Base-by-base conservation (phyloP, 1,140 invertebrate species). In the Bacillus rossius region DNA sequence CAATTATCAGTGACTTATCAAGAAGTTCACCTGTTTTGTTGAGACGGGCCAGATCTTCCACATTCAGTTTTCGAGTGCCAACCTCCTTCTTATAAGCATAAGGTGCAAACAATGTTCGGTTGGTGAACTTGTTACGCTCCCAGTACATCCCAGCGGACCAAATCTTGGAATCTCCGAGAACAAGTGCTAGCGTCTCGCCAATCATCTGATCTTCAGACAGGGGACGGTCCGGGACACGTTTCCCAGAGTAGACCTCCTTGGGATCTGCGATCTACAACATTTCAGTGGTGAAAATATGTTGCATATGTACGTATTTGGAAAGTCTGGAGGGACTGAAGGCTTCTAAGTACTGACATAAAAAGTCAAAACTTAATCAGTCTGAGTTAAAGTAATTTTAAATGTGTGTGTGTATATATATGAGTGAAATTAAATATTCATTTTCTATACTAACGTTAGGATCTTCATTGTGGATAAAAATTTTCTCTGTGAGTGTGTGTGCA, bases 81-180 rank as follows among this genome's bases (percentile, higher is more conserved):
- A 89, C 74, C 52, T 87, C 74, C n/a, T 79, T 86, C 68, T 94
- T 94, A 72, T 93, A 98, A 22, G 95, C 95, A 72, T 87, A 95
- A 0, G 96, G 96, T 17, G 93, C 96, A 74, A 99, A 99, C 57
- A 87, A 82, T 29, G 93, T 92, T 65, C 91, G 73, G 71, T 96
- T 94, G 0, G 91, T 87, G 72, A 98, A 99, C 75, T 97, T 96
- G 70, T 97, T 95, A 42, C 91, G 81, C 69, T 98, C 94, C 91
- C 95, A 99, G 70, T 87, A 96, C 16, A 88, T 92, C 23, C 93
- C 93, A 58, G 92, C 91, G 7, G 90, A 89, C 85, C 91, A 92
- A 61, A 98, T 89, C 74, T 88, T 89, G 42, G 88, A 87, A 73
- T 98, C 91, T 19, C 92, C 93, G 65, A 98, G 82, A 0, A 98